Conservation (phyloP, 1,140 invertebrate species). For the Hetaerina americana region DNA sequence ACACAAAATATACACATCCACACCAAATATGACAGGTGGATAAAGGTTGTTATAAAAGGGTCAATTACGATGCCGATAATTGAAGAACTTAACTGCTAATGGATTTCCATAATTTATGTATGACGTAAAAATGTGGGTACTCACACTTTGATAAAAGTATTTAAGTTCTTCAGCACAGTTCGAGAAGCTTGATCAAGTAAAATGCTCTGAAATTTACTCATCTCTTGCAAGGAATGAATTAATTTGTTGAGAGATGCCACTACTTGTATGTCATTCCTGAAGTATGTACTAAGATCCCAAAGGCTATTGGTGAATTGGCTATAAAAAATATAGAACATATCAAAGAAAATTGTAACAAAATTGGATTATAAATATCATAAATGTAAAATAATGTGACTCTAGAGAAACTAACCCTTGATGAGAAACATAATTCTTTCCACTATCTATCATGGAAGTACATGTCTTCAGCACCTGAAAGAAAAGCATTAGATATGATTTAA, state of each 20-base stretch:
- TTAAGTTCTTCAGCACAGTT: conserved; percentile 78
- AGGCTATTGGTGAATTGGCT: conserved; percentile 70
- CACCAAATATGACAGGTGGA: too few species aligned
- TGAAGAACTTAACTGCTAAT: too few species aligned
- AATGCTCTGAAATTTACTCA: conserved; percentile 83
- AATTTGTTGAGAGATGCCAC: conserved; percentile 55
- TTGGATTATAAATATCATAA: conserved; percentile 18
- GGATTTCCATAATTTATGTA: too few species aligned
- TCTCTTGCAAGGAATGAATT: conserved; percentile 66
- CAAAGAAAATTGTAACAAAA: too few species aligned
- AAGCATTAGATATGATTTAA: too few species aligned
- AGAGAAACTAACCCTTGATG: conserved; percentile 57
- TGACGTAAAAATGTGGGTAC: conserved; percentile 20
- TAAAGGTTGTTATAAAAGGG: too few species aligned
- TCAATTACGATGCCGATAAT: too few species aligned
- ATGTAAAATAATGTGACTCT: conserved; percentile 12
- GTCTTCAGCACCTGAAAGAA: conserved; percentile 54
- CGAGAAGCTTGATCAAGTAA: conserved; percentile 80
- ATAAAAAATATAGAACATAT: conserved; percentile 17
- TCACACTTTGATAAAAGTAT: conserved; percentile 75
- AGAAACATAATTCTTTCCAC: conserved; percentile 72
- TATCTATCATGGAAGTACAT: conserved; percentile 71
- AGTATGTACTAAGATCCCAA: conserved; percentile 68
- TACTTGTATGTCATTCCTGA: conserved; percentile 54
- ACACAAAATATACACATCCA: too few species aligned